These are phyloP conservation scores for Isurus oxyrinchus DNA, from an alignment of 2,113 vertebrate genomes.

Conservation along the genomic window DNA sequence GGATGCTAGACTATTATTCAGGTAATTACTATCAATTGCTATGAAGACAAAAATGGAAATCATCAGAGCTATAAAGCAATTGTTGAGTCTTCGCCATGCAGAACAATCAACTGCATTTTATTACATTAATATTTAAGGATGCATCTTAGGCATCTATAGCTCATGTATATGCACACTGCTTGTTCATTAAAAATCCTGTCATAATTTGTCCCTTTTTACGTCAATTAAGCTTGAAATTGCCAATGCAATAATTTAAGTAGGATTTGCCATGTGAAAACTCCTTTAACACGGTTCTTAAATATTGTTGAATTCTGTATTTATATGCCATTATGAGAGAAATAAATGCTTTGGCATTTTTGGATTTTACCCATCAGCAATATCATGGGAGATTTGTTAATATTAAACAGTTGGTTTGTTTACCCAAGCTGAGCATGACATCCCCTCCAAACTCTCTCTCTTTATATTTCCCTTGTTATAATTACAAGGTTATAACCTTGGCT, in stretches of 20 bases:
- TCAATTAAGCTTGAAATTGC: neutral
- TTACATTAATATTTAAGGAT: neutral
- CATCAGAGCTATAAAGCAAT: neutral
- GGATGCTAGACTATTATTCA: neutral
- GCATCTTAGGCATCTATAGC: neutral
- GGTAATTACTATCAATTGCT: neutral
- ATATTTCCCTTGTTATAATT: neutral
- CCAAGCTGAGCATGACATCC: neutral
- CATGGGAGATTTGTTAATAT: neutral
- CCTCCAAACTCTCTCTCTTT: neutral
- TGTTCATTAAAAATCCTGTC: neutral
- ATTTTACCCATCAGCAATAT: neutral
- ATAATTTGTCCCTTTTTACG: neutral
- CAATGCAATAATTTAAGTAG: neutral
- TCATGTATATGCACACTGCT: neutral
- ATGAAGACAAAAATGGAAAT: slow-evolving; percentile 5
- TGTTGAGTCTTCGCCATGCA: neutral
- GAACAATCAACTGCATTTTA: neutral
- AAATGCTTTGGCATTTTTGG: neutral
- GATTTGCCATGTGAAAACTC: neutral
- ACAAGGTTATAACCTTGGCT: no score
- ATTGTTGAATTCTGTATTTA: neutral
- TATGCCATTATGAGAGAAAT: neutral
- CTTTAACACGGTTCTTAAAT: neutral
- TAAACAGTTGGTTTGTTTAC: neutral